Percentiles rank a stretch among this genome's conserved stretches.
phyloP scores from a whole-genome alignment of 1,140 invertebrate species.

The Trissolcus basalis region DNA sequence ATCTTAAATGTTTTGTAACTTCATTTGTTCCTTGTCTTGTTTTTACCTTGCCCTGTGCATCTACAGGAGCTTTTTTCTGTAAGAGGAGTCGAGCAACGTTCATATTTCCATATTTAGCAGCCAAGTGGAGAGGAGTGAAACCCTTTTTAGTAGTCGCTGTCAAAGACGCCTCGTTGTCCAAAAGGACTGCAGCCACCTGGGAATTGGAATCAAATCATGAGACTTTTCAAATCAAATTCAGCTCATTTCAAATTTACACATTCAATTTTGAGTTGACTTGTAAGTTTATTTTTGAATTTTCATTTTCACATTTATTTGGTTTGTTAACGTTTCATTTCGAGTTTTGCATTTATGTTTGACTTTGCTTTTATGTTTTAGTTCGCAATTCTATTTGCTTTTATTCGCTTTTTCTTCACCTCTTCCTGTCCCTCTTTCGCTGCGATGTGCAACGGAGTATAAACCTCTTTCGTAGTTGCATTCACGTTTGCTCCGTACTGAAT shows the following conservation, averaged over 20 bases:
- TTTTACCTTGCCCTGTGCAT: constrained; percentile 95
- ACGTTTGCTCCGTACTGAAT: constrained; percentile 93
- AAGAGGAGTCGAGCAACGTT: constrained; percentile 93
- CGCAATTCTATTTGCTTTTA: no score
- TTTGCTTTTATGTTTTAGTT: no score
- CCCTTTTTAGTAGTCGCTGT: constrained; percentile 96
- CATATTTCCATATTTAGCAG: constrained; percentile 97
- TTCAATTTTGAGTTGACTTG: background rate
- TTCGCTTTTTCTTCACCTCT: constrained; percentile 78
- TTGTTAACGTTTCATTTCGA: no score
- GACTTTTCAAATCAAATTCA: background rate
- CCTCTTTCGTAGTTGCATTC: constrained; percentile 92
- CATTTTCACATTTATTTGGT: no score
- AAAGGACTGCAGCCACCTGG: constrained; percentile 89
- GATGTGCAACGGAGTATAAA: constrained; percentile 97
- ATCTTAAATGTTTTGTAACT: no score
- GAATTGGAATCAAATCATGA: constrained; percentile 67
- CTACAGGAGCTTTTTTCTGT: constrained; percentile 91
- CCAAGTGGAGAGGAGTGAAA: constrained; percentile 97
- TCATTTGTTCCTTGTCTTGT: no score
- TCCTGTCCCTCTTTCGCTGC: constrained; percentile 97
- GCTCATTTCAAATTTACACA: background rate
- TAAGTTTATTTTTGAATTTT: background rate
- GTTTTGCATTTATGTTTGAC: no score
- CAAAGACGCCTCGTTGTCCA: constrained; percentile 95